Evolutionary conservation across 2,113 vertebrate species (phyloP), one percentile per base, ranked within the genome.

Genomic region (Dipodomys ordii): DNA sequence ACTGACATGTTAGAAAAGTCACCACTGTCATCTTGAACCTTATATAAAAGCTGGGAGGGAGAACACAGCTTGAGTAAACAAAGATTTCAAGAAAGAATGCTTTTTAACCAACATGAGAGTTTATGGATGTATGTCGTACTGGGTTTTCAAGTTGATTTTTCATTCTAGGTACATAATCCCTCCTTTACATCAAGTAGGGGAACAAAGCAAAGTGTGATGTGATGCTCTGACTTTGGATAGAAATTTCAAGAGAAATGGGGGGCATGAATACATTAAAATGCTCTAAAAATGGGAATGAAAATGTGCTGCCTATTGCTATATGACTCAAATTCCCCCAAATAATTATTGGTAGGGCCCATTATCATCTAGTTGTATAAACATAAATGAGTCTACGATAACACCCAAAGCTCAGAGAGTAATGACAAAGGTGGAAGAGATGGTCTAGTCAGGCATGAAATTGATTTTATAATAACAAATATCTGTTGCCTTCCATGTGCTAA

Each of bases 401-500:
- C 97, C 97, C 97, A 82, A 81, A 98, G 98, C 98, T 98, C 97
- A 97, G 97, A 97, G 97, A 98, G 96, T 98, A 98, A 98, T 98
- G 98, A 98, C 96, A 97, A 98, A 98, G 98, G 98, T 98, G 97
- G 98, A 98, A 98, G 96, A 99, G 98, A 98, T 98, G 98, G 98
- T 97, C 98, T 98, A 99, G 98, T 98, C 99, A 99, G 98, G 98
- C 99, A 98, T 99, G 99, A 99, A 99, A 99, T 99, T 99, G 99
- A 99, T 99, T 99, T 99, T 99, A 98, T 99, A 99, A 99, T 99
- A 99, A 99, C 99, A 99, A 99, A 99, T 99, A 99, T 99, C 98
- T 98, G 98, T 99, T 99, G 98, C 98, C 97, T 98, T 98, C 98
- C 87, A 97, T 98, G 98, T 98, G 98, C 98, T 99, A 99, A 99